Evolutionary conservation across 2,113 vertebrate genomes (phyloP).

Genomic region (Haplochromis burtoni): DNA sequence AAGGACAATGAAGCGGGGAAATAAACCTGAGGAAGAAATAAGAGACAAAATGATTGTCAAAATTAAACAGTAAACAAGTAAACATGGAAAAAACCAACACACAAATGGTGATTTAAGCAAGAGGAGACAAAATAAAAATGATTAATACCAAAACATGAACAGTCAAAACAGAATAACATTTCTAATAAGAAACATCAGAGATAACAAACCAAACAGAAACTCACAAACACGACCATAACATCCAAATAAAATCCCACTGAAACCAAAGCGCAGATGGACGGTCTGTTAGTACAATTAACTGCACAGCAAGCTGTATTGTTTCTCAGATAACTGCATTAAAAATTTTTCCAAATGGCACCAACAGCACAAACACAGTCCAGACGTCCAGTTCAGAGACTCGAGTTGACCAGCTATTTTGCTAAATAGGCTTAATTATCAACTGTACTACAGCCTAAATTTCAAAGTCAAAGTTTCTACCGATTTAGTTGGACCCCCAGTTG

Average conservation of each 20-base stretch:
- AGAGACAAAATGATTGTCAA: neutral
- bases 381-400: neutral
- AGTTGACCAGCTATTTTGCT: neutral
- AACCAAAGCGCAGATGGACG: neutral
- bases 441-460: neutral
- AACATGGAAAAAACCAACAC: neutral
- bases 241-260: neutral
- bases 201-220: neutral
- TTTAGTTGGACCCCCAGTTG: neutral
- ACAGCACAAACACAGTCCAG: neutral
- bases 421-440: neutral
- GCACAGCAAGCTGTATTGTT: neutral
- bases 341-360: neutral
- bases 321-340: neutral
- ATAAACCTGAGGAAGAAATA: neutral
- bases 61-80: neutral
- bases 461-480: neutral
- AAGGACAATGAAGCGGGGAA: neutral
- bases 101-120: neutral
- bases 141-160: neutral
- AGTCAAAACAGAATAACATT: neutral
- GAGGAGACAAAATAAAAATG: neutral
- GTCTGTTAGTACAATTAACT: neutral
- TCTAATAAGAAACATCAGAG: neutral
- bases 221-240: neutral